Percentiles rank a stretch among this genome's conserved stretches.
Conservation (phyloP, 2,888 invertebrate species). For the Trilocha varians region DNA sequence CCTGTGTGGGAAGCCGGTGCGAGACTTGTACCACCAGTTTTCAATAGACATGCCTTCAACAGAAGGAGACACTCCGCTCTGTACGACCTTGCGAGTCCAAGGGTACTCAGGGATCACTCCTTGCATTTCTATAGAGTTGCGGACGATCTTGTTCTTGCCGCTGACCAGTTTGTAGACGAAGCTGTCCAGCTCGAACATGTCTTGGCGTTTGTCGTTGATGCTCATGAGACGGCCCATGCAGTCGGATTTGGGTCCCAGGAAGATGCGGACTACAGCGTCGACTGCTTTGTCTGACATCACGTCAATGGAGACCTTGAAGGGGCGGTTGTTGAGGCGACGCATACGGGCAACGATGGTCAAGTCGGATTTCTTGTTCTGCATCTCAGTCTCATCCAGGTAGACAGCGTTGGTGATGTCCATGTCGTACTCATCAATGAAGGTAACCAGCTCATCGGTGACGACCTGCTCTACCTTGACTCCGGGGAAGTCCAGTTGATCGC, state of each 20-base stretch:
- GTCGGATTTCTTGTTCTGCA: conserved; percentile 63
- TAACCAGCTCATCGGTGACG: conserved; percentile 76
- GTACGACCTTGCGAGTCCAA: conserved; percentile 44
- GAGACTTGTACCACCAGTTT: conserved; percentile 69
- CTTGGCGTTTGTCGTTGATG: conserved; percentile 53
- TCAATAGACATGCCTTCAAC: conserved; percentile 64
- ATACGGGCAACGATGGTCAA: conserved; percentile 70
- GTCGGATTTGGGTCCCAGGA: conserved; percentile 81
- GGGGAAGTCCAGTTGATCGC: conserved; percentile 74
- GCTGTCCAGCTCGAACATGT: conserved; percentile 63
- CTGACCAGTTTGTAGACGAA: conserved; percentile 75
- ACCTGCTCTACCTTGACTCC: conserved; percentile 76
- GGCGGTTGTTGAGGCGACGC: conserved; percentile 77
- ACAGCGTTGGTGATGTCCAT: conserved; percentile 77
- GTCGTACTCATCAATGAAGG: conserved; percentile 81
- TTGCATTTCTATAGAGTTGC: conserved; percentile 78
- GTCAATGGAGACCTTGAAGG: conserved; percentile 74
- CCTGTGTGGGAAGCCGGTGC: conserved; percentile 77
- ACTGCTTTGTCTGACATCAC: conserved; percentile 71
- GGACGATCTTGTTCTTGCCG: conserved; percentile 79
- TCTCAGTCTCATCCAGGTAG: conserved; percentile 60
- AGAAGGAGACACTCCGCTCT: conserved; percentile 35
- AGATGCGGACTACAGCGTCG: conserved; percentile 77
- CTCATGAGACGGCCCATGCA: conserved; percentile 73
- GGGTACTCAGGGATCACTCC: conserved; percentile 75